phyloP scores from a whole-genome alignment of 1,140 invertebrate genomes.

The Callitettix versicolor region DNA sequence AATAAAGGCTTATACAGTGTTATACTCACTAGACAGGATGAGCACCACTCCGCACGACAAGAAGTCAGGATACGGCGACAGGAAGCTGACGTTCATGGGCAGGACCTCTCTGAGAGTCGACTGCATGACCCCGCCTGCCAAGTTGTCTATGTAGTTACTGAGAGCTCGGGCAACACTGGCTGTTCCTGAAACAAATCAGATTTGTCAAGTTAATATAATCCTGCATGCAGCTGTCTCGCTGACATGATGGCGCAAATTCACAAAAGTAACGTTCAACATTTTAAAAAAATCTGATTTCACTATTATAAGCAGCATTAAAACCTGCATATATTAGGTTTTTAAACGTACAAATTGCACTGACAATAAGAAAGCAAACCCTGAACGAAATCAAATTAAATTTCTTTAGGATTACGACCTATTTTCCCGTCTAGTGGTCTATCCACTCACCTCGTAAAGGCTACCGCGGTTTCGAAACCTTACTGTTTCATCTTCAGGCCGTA shows the following conservation, averaged over 20 bases:
- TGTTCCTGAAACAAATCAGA: slow-evolving; percentile 36
- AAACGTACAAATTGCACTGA: too few relatives aligned
- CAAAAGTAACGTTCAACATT: background rate
- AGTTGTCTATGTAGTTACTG: slow-evolving; percentile 57
- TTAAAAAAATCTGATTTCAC: too few relatives aligned
- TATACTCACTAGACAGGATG: slow-evolving; percentile 40
- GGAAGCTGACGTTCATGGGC: slow-evolving; percentile 41
- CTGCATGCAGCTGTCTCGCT: too few relatives aligned
- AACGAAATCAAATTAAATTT: too few relatives aligned
- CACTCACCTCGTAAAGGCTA: too few relatives aligned
- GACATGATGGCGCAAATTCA: background rate
- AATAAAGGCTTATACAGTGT: background rate
- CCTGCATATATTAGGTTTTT: too few relatives aligned
- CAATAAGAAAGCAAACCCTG: background rate
- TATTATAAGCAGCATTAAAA: too few relatives aligned
- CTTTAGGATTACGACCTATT: too few relatives aligned
- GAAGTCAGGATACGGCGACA: slow-evolving; percentile 57
- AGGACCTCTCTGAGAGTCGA: slow-evolving; percentile 44
- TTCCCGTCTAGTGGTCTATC: too few relatives aligned
- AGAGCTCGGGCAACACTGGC: slow-evolving; percentile 65
- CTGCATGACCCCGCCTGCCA: slow-evolving; percentile 50
- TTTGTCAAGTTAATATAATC: too few relatives aligned
- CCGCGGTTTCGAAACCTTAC: too few relatives aligned
- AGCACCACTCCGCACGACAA: slow-evolving; percentile 48
- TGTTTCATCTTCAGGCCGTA: too few relatives aligned